Percentiles rank a stretch among this genome's conserved stretches.
Conservation (phyloP, 2,888 invertebrate genomes). For the Pseudanteris insignis region DNA sequence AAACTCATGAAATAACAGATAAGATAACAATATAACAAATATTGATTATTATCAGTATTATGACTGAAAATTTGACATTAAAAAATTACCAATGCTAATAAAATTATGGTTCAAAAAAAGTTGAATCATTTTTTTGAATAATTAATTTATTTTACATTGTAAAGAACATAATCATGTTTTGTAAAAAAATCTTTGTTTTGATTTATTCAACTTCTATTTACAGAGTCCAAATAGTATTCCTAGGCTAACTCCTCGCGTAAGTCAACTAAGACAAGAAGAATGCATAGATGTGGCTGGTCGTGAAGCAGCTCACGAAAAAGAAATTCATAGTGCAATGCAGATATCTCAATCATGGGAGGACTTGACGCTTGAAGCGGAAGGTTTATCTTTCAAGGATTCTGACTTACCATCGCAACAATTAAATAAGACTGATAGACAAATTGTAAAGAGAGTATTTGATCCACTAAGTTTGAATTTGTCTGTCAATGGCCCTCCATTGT, state of each 20-base stretch:
- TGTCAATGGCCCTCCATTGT: slow-evolving; percentile 67
- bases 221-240: slow-evolving; percentile 69
- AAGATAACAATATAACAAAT: no score
- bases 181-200: slow-evolving; percentile 2
- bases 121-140: no score
- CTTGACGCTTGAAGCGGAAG: slow-evolving; percentile 77
- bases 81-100: no score
- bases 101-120: no score
- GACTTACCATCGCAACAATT: slow-evolving; percentile 58
- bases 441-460: slow-evolving; percentile 61
- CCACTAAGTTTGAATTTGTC: slow-evolving; percentile 65
- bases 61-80: no score
- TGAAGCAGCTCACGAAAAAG: slow-evolving; percentile 91
- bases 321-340: slow-evolving; percentile 90
- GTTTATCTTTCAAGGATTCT: slow-evolving; percentile 65
- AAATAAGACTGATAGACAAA: slow-evolving; percentile 54
- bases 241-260: slow-evolving; percentile 83
- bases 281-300: slow-evolving; percentile 84
- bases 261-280: slow-evolving; percentile 88
- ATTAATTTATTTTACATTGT: not conserved
- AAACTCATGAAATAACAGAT: no score
- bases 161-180: not conserved
- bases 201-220: slow-evolving; percentile 33
- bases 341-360: slow-evolving; percentile 97
- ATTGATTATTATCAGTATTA: no score